phyloP scores from a whole-genome alignment of 2,888 invertebrate genomes.

The Eremobia ochroleuca region DNA sequence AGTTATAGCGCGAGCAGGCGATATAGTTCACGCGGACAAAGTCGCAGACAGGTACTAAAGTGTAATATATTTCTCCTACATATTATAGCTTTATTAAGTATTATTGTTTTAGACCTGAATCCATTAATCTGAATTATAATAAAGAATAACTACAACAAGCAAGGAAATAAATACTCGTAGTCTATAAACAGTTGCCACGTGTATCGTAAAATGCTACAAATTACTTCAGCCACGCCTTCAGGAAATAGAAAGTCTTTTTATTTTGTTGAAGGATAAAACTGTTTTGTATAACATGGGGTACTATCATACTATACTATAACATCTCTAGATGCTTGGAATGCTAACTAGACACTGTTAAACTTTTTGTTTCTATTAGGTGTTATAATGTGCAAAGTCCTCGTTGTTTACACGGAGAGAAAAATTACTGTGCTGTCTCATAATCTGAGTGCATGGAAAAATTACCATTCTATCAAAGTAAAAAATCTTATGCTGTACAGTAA shows the following conservation, averaged over 20 bases:
- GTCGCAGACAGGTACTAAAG: too few species aligned
- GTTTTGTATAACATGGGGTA: not conserved
- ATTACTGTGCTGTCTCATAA: too few species aligned
- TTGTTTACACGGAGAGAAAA: too few species aligned
- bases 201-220: conserved; percentile 37
- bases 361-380: not conserved
- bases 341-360: not conserved
- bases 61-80: too few species aligned
- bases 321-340: not conserved
- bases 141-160: not conserved
- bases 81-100: too few species aligned
- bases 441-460: too few species aligned
- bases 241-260: not conserved
- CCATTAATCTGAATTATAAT: conserved; percentile 1
- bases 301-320: not conserved
- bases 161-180: conserved; percentile 11
- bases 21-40: too few species aligned
- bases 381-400: not conserved
- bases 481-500: too few species aligned
- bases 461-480: too few species aligned
- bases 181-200: conserved; percentile 5
- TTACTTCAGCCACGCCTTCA: conserved; percentile 38
- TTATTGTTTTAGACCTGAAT: too few species aligned
- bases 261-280: not conserved
- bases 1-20: too few species aligned